These are phyloP conservation scores for Zaprionus taronus DNA, from an alignment of 1,140 invertebrate genomes.

Conservation along the genomic window DNA sequence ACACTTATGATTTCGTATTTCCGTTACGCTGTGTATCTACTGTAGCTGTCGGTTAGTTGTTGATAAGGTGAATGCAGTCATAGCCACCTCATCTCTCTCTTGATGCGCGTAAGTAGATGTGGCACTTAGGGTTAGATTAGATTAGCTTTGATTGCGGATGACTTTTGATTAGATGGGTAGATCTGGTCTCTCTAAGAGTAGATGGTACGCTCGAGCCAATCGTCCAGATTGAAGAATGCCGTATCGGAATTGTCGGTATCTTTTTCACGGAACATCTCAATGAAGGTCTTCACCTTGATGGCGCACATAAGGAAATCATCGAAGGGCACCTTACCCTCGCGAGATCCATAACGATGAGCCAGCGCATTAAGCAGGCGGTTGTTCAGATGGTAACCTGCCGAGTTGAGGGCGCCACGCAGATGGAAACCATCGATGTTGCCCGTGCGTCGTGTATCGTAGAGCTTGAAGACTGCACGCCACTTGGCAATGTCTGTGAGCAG, in stretches of 20 bases:
- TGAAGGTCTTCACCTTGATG: constrained; percentile 96
- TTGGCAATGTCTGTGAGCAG: constrained; percentile 94
- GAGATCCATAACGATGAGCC: constrained; percentile 94
- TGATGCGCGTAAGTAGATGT: constrained; percentile 61
- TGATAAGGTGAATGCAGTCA: neutral
- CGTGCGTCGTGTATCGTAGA: constrained; percentile 93
- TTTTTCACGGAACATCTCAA: constrained; percentile 92
- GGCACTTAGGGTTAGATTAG: constrained; percentile 73
- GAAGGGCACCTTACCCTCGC: constrained; percentile 93
- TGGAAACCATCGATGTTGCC: constrained; percentile 94
- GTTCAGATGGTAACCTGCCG: constrained; percentile 95
- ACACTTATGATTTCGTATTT: neutral
- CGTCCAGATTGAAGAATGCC: constrained; percentile 93
- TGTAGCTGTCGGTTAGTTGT: neutral
- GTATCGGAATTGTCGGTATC: constrained; percentile 89
- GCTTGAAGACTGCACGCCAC: constrained; percentile 96
- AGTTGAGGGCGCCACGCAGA: constrained; percentile 93
- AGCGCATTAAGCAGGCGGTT: constrained; percentile 94
- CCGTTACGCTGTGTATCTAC: neutral
- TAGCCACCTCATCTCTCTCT: neutral
- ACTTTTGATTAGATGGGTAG: constrained; percentile 15
- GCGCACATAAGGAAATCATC: constrained; percentile 98
- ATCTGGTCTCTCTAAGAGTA: constrained; percentile 85
- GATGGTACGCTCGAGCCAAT: constrained; percentile 94
- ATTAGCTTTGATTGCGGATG: constrained; percentile 50